These are phyloP conservation scores for Chlorospingus semifuscus DNA, from an alignment of 2,797 vertebrate genomes.

Conservation along the genomic window DNA sequence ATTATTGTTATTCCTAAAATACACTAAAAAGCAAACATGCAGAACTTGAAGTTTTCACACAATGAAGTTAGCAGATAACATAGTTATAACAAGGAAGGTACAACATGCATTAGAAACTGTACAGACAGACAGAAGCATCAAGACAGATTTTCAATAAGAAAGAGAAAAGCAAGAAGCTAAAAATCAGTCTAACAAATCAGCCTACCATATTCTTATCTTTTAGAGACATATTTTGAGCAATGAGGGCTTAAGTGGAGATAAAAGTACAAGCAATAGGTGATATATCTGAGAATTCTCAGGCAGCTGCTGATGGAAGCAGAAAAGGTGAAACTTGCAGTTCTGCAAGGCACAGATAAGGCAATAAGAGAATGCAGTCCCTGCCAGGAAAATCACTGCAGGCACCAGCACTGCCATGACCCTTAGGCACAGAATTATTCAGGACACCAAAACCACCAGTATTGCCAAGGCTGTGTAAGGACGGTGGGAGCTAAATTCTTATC, in stretches of 20 bases:
- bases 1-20: background rate
- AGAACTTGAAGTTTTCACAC: background rate
- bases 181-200: conserved; percentile 3
- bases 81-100: background rate
- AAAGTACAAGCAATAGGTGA: conserved; percentile 10
- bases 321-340: background rate
- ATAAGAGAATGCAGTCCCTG: background rate
- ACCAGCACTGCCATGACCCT: background rate
- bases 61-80: background rate
- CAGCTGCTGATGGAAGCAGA: conserved; percentile 32
- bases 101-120: background rate
- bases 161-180: conserved; percentile 7
- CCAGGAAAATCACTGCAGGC: conserved; percentile 6
- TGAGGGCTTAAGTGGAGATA: conserved; percentile 15
- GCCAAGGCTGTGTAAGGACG: background rate
- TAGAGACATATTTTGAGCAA: conserved; percentile 22
- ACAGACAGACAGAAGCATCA: background rate
- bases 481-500: background rate
- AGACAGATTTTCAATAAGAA: background rate
- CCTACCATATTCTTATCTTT: background rate
- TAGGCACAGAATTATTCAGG: background rate
- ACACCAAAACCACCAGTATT: background rate
- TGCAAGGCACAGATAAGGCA: conserved; percentile 1
- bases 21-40: background rate
- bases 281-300: background rate